Percentiles rank a stretch among this genome's conserved stretches.
phyloP scores from a whole-genome alignment of 2,113 vertebrate species.

The Scophthalmus maximus region DNA sequence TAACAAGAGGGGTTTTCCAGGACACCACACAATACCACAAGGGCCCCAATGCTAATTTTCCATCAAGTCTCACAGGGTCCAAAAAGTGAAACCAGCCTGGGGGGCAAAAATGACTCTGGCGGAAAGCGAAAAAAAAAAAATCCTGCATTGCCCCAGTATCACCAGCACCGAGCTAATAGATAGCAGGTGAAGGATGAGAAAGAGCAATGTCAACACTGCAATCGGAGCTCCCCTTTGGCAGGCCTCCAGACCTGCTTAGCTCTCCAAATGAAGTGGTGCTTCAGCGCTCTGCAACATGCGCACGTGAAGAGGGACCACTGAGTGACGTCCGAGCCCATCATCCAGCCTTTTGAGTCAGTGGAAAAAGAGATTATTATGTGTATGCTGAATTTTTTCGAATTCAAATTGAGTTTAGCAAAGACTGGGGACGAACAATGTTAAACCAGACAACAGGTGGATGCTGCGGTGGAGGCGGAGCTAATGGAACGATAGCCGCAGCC shows the following conservation, averaged over 20 bases:
- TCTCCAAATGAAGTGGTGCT: conserved; percentile 64
- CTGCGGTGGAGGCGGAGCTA: no score
- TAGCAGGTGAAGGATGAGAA: conserved; percentile 76
- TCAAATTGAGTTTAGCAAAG: no score
- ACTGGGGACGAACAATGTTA: no score
- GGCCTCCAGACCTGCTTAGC: conserved; percentile 55
- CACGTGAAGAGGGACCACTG: conserved; percentile 14
- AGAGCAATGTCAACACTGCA: conserved; percentile 69
- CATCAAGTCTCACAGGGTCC: conserved; percentile 24
- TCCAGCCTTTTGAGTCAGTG: not conserved
- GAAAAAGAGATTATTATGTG: no score
- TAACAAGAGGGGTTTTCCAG: conserved; percentile 18
- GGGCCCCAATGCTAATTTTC: conserved; percentile 14
- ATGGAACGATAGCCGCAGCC: no score
- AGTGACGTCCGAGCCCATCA: conserved; percentile 12
- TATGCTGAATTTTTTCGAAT: no score
- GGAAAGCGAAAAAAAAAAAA: no score
- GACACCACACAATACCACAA: not conserved
- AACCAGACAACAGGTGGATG: no score
- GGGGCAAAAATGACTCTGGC: conserved; percentile 18
- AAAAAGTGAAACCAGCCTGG: conserved; percentile 28
- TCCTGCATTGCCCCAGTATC: conserved; percentile 41
- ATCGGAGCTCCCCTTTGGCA: conserved; percentile 64
- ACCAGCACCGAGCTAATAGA: conserved; percentile 63
- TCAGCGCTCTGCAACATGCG: conserved; percentile 43